A percentile compares a stretch with the other conserved stretches of the same genome.
Evolutionary conservation across 2,113 vertebrate genomes (phyloP).

Genomic region (Bujurquina vittata): DNA sequence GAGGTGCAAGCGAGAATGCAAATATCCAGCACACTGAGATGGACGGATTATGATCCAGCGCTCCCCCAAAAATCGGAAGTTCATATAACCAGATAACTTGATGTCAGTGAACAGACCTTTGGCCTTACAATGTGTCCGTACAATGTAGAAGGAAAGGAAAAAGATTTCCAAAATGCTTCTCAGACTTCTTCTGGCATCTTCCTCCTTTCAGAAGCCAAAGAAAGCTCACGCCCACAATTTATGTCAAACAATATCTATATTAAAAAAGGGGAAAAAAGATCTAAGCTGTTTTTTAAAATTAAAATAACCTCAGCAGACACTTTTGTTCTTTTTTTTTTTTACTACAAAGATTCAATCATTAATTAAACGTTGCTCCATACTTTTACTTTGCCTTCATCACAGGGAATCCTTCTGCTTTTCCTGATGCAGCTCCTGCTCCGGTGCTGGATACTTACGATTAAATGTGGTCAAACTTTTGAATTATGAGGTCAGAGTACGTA

Average conservation of each 20-base stretch:
- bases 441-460: too few species aligned
- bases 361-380: fast-evolving
- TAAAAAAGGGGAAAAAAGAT: too few species aligned
- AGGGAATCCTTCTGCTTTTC: too few species aligned
- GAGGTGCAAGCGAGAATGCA: not conserved
- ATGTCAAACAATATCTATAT: too few species aligned
- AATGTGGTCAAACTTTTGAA: too few species aligned
- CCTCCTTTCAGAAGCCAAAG: not conserved
- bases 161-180: fast-evolving
- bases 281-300: too few species aligned
- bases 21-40: not conserved
- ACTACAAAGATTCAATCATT: not conserved
- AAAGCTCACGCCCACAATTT: not conserved
- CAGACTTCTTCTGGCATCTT: not conserved
- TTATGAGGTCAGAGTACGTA: too few species aligned
- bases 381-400: not conserved
- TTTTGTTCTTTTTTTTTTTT: not conserved
- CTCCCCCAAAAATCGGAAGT: too few species aligned
- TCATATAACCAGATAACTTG: not conserved
- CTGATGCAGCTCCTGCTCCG: too few species aligned
- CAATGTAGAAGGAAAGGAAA: not conserved
- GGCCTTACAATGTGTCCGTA: not conserved
- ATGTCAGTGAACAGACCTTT: not conserved
- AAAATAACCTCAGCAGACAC: too few species aligned
- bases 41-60: too few species aligned